These are phyloP conservation scores for Platycheirus albimanus DNA, from an alignment of 2,888 invertebrate species.

Conservation along the genomic window DNA sequence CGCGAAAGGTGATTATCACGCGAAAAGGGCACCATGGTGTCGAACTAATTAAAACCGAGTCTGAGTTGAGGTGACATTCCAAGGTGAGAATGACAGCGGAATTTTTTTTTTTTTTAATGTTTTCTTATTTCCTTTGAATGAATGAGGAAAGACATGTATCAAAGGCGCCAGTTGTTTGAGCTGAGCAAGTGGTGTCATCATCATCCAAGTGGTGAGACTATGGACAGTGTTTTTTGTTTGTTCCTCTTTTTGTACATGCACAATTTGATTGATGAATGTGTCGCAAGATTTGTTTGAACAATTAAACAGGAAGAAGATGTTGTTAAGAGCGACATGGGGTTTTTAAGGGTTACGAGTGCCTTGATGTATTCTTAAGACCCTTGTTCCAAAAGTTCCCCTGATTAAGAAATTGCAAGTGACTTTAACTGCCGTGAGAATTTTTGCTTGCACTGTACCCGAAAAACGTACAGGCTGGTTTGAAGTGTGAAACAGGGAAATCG, in stretches of 20 bases:
- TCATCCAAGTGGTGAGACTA: background rate
- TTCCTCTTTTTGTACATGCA: background rate
- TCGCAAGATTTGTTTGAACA: constrained; percentile 17
- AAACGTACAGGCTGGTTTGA: too few relatives aligned
- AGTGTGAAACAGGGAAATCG: too few relatives aligned
- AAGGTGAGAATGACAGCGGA: constrained; percentile 35
- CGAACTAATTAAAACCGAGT: constrained; percentile 70
- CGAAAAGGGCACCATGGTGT: constrained; percentile 65
- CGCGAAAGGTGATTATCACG: constrained; percentile 53
- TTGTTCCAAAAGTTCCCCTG: too few relatives aligned
- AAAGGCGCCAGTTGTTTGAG: constrained; percentile 46
- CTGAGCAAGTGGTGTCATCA: constrained; percentile 5
- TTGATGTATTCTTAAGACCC: too few relatives aligned
- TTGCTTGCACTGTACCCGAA: too few relatives aligned
- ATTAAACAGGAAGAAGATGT: background rate
- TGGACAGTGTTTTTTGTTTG: constrained; percentile 5
- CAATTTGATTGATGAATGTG: constrained; percentile 27
- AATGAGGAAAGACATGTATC: constrained; percentile 11
- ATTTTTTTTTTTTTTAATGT: background rate
- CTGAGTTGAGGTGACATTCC: constrained; percentile 44
- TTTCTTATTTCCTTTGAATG: too few relatives aligned
- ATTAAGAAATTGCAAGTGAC: too few relatives aligned
- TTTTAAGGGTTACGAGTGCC: too few relatives aligned
- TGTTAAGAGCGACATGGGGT: background rate
- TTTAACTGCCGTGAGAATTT: too few relatives aligned